phyloP scores from a whole-genome alignment of 1,140 invertebrate species.

The Solenopsis fugax region DNA sequence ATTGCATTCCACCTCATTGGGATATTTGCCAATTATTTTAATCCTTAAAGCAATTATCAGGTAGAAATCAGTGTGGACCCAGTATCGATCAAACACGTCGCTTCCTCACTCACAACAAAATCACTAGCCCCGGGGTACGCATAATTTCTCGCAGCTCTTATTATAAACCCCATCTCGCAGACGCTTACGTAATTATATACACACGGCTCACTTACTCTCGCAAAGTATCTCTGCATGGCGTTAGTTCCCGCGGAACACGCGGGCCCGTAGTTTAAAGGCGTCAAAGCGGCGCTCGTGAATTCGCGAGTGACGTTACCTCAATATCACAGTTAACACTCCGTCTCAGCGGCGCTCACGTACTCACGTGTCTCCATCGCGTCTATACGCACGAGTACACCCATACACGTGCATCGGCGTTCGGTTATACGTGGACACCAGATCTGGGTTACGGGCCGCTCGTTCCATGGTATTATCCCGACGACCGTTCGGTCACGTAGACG shows the following conservation, averaged over 20 bases:
- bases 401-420: not conserved
- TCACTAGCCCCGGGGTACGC: conserved; percentile 41
- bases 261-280: conserved; percentile 42
- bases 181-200: conserved; percentile 45
- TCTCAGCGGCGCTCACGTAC: not conserved
- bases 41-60: conserved; percentile 51
- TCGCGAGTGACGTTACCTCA: conserved; percentile 35
- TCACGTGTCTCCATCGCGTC: not conserved
- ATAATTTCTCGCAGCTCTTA: conserved; percentile 56
- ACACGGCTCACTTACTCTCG: conserved; percentile 34
- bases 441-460: conserved; percentile 70
- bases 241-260: conserved; percentile 50
- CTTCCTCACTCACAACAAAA: conserved; percentile 50
- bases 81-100: conserved; percentile 38
- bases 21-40: conserved; percentile 50
- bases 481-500: conserved; percentile 72
- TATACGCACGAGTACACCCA: not conserved
- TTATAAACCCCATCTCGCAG: conserved; percentile 38
- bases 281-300: conserved; percentile 54
- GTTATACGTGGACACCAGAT: conserved; percentile 43
- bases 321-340: conserved; percentile 48
- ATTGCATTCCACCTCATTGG: conserved; percentile 47
- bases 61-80: conserved; percentile 45
- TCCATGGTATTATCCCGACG: conserved; percentile 64
- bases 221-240: conserved; percentile 23